Conservation (phyloP, 1,140 invertebrate genomes). For the Pachypeltis micranthus region DNA sequence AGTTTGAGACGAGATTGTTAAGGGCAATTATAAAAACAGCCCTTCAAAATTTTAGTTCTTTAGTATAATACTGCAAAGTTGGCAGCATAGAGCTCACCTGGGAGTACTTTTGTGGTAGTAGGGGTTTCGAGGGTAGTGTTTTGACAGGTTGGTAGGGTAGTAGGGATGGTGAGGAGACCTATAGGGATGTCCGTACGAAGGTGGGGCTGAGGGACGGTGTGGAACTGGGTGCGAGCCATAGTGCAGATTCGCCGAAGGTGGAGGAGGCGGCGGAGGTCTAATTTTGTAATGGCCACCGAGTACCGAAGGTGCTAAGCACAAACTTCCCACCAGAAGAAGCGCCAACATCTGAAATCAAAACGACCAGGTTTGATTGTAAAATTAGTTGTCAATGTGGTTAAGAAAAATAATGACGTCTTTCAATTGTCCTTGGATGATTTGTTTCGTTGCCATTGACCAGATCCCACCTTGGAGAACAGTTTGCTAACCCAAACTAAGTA, state of each 20-base stretch:
- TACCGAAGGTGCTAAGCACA: neutral
- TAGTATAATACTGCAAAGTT: too few relatives aligned
- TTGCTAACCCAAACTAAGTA: too few relatives aligned
- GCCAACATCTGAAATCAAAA: constrained; percentile 10
- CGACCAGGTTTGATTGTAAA: too few relatives aligned
- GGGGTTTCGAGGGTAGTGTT: neutral
- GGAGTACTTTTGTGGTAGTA: neutral
- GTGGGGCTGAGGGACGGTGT: neutral
- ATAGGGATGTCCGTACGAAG: neutral
- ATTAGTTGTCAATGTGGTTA: too few relatives aligned
- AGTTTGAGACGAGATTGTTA: too few relatives aligned
- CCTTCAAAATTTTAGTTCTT: too few relatives aligned
- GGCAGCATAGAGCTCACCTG: neutral
- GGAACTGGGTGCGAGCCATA: constrained; percentile 13
- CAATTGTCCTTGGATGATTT: too few relatives aligned
- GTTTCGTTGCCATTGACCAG: too few relatives aligned
- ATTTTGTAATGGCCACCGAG: constrained; percentile 15
- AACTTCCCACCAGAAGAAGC: neutral
- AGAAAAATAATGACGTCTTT: too few relatives aligned
- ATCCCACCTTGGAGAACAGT: too few relatives aligned
- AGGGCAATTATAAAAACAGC: too few relatives aligned
- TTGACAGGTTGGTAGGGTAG: neutral
- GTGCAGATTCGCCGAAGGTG: constrained; percentile 6
- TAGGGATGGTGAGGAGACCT: neutral
- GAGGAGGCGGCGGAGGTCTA: constrained; percentile 14